phyloP scores from a whole-genome alignment of 2,113 vertebrate genomes.

The Xyrauchen texanus region DNA sequence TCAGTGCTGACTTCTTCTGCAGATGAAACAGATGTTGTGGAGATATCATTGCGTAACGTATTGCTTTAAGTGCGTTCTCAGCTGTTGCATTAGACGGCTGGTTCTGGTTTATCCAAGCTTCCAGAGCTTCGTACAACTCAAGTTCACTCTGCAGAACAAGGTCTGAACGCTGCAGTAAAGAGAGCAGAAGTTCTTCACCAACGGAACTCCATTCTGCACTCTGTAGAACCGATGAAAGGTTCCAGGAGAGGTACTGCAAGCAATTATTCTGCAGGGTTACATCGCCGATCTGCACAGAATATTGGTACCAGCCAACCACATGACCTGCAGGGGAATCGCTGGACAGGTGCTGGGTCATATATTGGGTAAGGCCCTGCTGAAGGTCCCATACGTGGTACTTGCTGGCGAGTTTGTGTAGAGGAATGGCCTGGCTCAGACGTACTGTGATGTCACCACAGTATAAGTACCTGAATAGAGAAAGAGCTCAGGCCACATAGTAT shows the following conservation, averaged over 20 bases:
- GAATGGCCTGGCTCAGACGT: conserved; percentile 86
- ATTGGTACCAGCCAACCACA: conserved; percentile 94
- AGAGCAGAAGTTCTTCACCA: conserved; percentile 85
- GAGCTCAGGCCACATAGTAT: no score
- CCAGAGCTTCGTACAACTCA: conserved; percentile 88
- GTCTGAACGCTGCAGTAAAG: conserved; percentile 90
- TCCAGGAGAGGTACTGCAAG: conserved; percentile 95
- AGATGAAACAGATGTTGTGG: conserved; percentile 90
- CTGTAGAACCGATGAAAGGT: conserved; percentile 87
- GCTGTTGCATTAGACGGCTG: conserved; percentile 75
- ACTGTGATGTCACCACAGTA: conserved; percentile 90
- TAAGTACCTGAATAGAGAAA: conserved; percentile 80
- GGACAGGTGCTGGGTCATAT: conserved; percentile 88
- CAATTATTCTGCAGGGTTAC: conserved; percentile 83
- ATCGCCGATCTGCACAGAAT: conserved; percentile 84
- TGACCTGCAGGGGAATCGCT: conserved; percentile 87
- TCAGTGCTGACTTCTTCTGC: conserved; percentile 84
- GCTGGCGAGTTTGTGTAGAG: conserved; percentile 89
- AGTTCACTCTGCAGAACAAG: conserved; percentile 91
- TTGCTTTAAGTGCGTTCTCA: conserved; percentile 79
- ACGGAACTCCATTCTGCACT: conserved; percentile 87
- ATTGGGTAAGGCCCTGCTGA: conserved; percentile 87
- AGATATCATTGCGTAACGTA: conserved; percentile 93
- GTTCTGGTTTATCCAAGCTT: conserved; percentile 83
- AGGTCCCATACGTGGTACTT: conserved; percentile 86